phyloP scores from a whole-genome alignment of 1,140 invertebrate species.

The Elysia chlorotica region DNA sequence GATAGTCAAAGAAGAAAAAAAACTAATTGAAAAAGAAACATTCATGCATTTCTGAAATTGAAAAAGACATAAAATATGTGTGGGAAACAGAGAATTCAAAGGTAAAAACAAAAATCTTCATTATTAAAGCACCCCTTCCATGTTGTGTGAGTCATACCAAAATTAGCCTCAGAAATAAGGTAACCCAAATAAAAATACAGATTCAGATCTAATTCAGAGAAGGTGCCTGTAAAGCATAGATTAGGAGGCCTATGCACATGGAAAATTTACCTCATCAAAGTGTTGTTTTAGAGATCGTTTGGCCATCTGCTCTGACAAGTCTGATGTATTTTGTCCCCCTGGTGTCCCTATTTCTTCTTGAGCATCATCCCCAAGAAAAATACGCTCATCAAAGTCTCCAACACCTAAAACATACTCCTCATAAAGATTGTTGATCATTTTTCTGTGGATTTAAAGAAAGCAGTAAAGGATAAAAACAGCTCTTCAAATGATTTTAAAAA shows the following conservation, averaged over 20 bases:
- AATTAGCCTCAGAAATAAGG: too few relatives aligned
- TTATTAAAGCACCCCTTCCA: neutral
- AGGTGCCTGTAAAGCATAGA: neutral
- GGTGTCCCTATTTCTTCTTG: conserved; percentile 76
- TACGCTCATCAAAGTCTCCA: conserved; percentile 95
- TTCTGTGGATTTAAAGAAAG: conserved; percentile 66
- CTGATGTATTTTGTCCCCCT: conserved; percentile 63
- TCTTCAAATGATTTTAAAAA: too few relatives aligned
- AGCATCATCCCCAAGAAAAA: conserved; percentile 77
- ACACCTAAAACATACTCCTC: conserved; percentile 89
- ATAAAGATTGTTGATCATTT: conserved; percentile 84
- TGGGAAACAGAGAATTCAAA: too few relatives aligned
- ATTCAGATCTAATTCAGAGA: neutral
- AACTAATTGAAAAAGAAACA: too few relatives aligned
- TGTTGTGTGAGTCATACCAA: too few relatives aligned
- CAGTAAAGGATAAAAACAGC: too few relatives aligned
- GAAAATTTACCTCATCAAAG: conserved; percentile 51
- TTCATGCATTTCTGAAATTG: too few relatives aligned
- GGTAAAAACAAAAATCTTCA: neutral
- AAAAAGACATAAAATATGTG: too few relatives aligned
- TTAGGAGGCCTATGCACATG: neutral
- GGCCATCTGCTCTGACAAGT: conserved; percentile 65
- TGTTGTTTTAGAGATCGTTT: conserved; percentile 57
- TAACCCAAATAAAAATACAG: too few relatives aligned
- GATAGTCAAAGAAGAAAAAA: too few relatives aligned